Evolutionary conservation across 1,140 invertebrate genomes (phyloP), one percentile per base, ranked within the genome.

Genomic region (Galendromus occidentalis): DNA sequence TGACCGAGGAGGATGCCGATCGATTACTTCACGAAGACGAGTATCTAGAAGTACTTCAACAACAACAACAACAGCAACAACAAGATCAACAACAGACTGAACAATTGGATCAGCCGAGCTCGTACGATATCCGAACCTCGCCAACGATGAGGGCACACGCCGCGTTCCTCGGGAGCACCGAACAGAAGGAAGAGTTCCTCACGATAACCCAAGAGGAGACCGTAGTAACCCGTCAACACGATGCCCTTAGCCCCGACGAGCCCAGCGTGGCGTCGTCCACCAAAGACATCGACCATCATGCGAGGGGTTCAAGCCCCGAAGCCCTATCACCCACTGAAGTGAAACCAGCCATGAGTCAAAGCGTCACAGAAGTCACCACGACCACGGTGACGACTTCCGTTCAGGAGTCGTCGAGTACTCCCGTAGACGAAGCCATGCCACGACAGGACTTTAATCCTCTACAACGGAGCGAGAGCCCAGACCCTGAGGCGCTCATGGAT

Each of bases 1-100:
- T 59, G 33, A 59, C 51, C 33, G 51, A 59, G 2, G 51, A 59
- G 20, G 51, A 59, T 59, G 51, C 51, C 51, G 51, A 59, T 25
- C 51, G 51, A n/a, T 33, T 59, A 17, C 22, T 59, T 4, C 51
- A 59, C 22, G 14, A 1, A 33, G 51, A 59, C 2, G 51, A 59
- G 33, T 59, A 59, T 22, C 25, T 59, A 22, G 51, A 59, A 33
- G 51, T 59, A 1, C 51, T 59, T 25, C 51, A 59, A 22, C 14
- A 18, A 14, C 45, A 47, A 4, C 45, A 47, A 14, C 18, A 18
- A 47, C 18, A 59, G 51, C 14, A 59, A 14, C 1, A 59, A 4
- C 51, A 14, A 22, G 22, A 6, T 29, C 25, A 59, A 22, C 14
- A 4, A 7, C 5, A 18, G 4, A 25, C 7, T 7, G 51, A 59